Base-by-base conservation (phyloP, 2,113 vertebrate genomes). In the Phaetusa simplex region DNA sequence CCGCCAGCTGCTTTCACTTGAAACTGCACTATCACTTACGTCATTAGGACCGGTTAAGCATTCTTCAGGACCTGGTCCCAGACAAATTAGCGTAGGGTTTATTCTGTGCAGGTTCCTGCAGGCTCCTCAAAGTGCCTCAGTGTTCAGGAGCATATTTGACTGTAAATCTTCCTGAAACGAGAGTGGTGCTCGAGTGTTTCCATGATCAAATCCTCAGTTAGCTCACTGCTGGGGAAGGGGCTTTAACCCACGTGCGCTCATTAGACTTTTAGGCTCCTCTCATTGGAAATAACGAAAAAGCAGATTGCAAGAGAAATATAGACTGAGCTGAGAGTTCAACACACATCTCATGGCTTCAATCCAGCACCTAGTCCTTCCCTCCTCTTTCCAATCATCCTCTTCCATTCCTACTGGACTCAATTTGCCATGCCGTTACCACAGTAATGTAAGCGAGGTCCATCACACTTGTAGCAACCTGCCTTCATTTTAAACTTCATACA, bases 1-100 rank as follows among this genome's bases (percentile, higher is more conserved):
- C 26, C 88, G 67, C 45, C 90, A 93, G 88, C 77, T 97, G 96
- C 92, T 93, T 80, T 95, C 88, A 78, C 73, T 93, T 72, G 61
- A 79, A 55, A 15, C 21, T 23, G 84, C 91, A 29, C 91, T 77
- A 59, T 67, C 90, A 94, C 92, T 91, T 94, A 96, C 23, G 5
- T 90, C 82, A 96, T 1, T 2, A 21, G 59, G 86, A 29, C 90
- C 52, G 82, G 23, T 59, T 83, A 70, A 91, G 55, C 82, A 86
- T 84, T 90, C 61, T 10, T 49, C 79, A 94, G 90, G 92, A 88
- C 22, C 59, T 45, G 72, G 34, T 95, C 88, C 90, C 90, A 76
- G 88, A 90, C 47, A 90, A 92, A 86, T 50, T 43, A 94, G 81
- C 0, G 2, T 8, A n/a, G 5, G 34, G 38, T 72, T 94, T 59